Evolutionary conservation across 2,888 invertebrate genomes (phyloP), one percentile per base, ranked within the genome.

Genomic region (Orgyia antiqua): DNA sequence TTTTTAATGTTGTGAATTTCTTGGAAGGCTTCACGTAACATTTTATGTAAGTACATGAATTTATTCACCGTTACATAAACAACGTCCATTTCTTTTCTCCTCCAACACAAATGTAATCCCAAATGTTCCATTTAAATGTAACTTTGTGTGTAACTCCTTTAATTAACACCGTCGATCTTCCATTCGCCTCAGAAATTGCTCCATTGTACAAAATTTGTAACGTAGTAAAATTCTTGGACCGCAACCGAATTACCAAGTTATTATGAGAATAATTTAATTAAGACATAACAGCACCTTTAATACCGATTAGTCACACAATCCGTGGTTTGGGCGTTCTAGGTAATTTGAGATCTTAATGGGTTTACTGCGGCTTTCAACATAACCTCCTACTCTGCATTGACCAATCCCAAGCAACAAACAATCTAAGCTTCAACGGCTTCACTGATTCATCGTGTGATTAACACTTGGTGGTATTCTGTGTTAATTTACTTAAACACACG

Each of bases 221-320:
- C 71, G 74, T 75, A 55, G 70, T 77, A 73, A 77, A 79, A 70
- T 71, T 68, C 63, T 60, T 67, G 62, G 64, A 70, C 71, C 73
- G 70, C 65, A 68, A 68, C 73, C 65, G 50, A 63, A 66, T 74
- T 70, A 68, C 68, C 57, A 59, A 57, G 64, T 67, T 72, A 74
- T 78, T 75, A 76, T 69, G 67, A 64, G 68, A 71, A 70, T 80
- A 82, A 83, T 83, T 83, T 77, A 86, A 86, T 86, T 83, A 83
- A 80, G 78, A 78, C 68, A 76, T 80, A 79, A 77, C 77, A 77
- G 70, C 75, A 73, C 72, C 72, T 77, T 75, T 79, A 78, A 82
- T 74, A 61, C 71, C 80, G 83, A 84, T 86, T 84, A 83, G 84
- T 80, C 82, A 82, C 79, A 82, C 82, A 64, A 72, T 68, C 68